Percentiles rank a stretch among this genome's conserved stretches.
phyloP scores from a whole-genome alignment of 1,140 invertebrate genomes.

The Drosophila chauvacae region DNA sequence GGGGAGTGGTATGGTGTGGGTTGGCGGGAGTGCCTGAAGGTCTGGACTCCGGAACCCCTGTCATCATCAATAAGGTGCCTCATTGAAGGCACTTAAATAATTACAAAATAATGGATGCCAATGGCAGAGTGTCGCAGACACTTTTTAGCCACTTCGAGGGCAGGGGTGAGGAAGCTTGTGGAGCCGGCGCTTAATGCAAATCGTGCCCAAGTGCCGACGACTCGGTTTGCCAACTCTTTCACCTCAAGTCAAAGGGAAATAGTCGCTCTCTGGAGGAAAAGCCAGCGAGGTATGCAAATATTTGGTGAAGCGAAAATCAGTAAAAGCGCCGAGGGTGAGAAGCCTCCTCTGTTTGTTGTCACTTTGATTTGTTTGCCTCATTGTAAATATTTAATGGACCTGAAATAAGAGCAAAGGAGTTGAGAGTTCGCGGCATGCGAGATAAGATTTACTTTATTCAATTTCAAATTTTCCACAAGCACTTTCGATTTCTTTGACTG shows the following conservation, averaged over 20 bases:
- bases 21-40: constrained; percentile 7
- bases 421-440: constrained; percentile 16
- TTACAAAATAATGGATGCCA: constrained; percentile 78
- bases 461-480: not conserved
- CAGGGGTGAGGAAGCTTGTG: not conserved
- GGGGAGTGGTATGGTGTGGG: not conserved
- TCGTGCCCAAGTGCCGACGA: constrained; percentile 70
- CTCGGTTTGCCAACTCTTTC: constrained; percentile 59
- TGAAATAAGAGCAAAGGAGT: constrained; percentile 58
- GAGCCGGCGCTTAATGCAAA: constrained; percentile 64
- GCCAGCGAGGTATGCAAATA: constrained; percentile 72
- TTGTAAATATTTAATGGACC: constrained; percentile 80
- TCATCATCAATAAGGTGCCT: constrained; percentile 52
- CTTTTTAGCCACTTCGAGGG: constrained; percentile 46
- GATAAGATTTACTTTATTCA: constrained; percentile 5
- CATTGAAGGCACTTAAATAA: constrained; percentile 77
- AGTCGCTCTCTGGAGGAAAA: constrained; percentile 21
- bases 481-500: constrained; percentile 1
- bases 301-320: constrained; percentile 72
- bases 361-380: constrained; percentile 74
- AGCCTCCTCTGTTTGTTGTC: constrained; percentile 65
- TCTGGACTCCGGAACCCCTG: constrained; percentile 18
- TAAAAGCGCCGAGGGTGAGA: constrained; percentile 49
- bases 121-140: constrained; percentile 50
- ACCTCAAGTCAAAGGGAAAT: constrained; percentile 48